Conservation (phyloP, 2,888 invertebrate genomes). For the Flexamia atlantica region DNA sequence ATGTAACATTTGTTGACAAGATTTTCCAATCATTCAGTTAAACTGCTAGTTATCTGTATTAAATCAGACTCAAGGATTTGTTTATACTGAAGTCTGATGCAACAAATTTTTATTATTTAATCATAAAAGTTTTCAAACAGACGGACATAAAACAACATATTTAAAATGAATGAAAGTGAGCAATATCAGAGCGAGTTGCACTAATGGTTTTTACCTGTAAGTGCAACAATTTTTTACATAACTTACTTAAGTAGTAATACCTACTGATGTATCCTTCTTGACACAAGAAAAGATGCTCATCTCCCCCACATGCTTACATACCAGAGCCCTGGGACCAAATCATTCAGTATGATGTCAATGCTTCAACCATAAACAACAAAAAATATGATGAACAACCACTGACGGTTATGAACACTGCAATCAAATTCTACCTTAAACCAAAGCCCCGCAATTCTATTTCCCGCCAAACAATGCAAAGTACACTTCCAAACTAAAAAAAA, state of each 20-base stretch:
- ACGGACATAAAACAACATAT: too few relatives aligned
- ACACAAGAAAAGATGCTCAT: neutral
- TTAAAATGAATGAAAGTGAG: too few relatives aligned
- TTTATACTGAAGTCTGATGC: too few relatives aligned
- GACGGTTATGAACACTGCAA: neutral
- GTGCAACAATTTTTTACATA: too few relatives aligned
- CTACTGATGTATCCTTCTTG: slow-evolving; percentile 5
- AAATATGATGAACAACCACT: neutral
- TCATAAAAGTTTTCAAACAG: too few relatives aligned
- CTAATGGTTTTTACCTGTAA: too few relatives aligned
- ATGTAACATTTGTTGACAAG: too few relatives aligned
- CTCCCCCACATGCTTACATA: slow-evolving; percentile 3
- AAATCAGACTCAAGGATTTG: too few relatives aligned
- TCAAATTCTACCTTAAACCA: neutral
- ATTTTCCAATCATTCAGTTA: too few relatives aligned
- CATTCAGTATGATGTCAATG: neutral
- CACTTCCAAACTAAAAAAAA: neutral
- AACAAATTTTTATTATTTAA: too few relatives aligned
- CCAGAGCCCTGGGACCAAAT: neutral
- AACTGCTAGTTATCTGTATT: too few relatives aligned
- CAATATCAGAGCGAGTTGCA: too few relatives aligned
- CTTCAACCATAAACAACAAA: neutral
- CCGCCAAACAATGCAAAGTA: neutral
- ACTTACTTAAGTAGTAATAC: neutral
- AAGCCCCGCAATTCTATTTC: neutral